Percentiles rank a stretch among this genome's conserved stretches.
phyloP scores from a whole-genome alignment of 2,797 vertebrate species.

The Lophotriccus pileatus region DNA sequence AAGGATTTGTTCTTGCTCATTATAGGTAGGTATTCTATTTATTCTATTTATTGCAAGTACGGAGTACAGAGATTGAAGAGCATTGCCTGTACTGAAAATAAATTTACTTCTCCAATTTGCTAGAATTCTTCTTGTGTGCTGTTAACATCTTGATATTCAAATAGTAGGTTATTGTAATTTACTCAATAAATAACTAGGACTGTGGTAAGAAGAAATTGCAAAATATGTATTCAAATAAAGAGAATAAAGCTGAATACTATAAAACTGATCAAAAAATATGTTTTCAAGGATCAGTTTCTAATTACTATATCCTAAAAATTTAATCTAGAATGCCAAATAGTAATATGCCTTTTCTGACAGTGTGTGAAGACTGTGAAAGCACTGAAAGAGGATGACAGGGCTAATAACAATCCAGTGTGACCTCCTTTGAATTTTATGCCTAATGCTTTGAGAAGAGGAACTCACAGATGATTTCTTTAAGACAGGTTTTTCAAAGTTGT shows the following conservation, averaged over 20 bases:
- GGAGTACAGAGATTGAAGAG: not conserved
- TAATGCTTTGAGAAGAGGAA: not conserved
- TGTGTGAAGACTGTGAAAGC: not conserved
- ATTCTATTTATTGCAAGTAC: not conserved
- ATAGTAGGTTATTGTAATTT: not conserved
- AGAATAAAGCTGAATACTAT: not conserved
- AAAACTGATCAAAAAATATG: not conserved
- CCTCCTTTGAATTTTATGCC: not conserved
- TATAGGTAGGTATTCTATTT: not conserved
- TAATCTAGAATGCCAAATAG: not conserved
- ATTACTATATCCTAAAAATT: not conserved
- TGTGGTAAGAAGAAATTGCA: not conserved
- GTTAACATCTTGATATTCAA: not conserved
- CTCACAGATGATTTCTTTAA: not conserved
- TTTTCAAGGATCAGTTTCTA: not conserved
- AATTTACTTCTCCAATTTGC: not conserved
- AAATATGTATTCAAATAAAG: not conserved
- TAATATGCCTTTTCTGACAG: not conserved
- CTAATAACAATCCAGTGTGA: not conserved
- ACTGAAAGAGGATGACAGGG: not conserved
- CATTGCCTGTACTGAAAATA: not conserved
- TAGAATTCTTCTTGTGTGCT: rapidly evolving
- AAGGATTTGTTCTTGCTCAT: not conserved
- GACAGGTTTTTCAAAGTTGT: not conserved
- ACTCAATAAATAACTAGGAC: not conserved